phyloP scores from a whole-genome alignment of 2,888 invertebrate genomes.

The Xylophagus ater region DNA sequence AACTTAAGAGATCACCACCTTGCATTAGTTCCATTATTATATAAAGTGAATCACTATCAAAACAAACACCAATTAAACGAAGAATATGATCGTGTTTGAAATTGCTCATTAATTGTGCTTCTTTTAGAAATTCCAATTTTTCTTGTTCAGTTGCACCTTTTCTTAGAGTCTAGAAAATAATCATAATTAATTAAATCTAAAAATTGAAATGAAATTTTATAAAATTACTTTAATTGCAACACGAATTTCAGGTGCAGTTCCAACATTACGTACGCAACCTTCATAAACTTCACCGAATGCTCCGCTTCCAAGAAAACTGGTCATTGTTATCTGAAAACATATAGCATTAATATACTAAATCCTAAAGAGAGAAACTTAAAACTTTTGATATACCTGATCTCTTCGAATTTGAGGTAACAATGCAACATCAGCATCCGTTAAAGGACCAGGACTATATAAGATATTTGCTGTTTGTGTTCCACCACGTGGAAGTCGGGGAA shows the following conservation, averaged over 20 bases:
- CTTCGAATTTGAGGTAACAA: constrained; percentile 75
- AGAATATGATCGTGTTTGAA: constrained; percentile 95
- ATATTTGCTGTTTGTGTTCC: constrained; percentile 73
- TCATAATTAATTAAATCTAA: background rate
- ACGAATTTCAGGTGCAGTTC: constrained; percentile 51
- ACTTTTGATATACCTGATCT: constrained; percentile 55
- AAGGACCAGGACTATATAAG: constrained; percentile 54
- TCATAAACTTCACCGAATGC: constrained; percentile 97
- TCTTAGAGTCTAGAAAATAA: constrained; percentile 58
- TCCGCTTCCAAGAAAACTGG: constrained; percentile 86
- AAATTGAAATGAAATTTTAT: background rate
- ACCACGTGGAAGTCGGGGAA: constrained; percentile 63
- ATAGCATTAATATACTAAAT: background rate
- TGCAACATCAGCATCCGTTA: constrained; percentile 68
- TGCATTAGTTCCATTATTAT: constrained; percentile 97
- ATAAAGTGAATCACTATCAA: constrained; percentile 86
- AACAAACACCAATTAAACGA: constrained; percentile 82
- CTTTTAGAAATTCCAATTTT: constrained; percentile 88
- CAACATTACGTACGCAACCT: constrained; percentile 66
- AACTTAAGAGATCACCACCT: constrained; percentile 88
- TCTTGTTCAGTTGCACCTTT: constrained; percentile 86
- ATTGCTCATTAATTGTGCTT: constrained; percentile 94
- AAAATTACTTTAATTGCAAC: constrained; percentile 82
- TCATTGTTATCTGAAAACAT: constrained; percentile 52
- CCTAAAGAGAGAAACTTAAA: background rate